A percentile compares a stretch with the other conserved stretches of the same genome.
Evolutionary conservation across 23 tunicate genomes (phyloP).

Genomic region (Styela clava): DNA sequence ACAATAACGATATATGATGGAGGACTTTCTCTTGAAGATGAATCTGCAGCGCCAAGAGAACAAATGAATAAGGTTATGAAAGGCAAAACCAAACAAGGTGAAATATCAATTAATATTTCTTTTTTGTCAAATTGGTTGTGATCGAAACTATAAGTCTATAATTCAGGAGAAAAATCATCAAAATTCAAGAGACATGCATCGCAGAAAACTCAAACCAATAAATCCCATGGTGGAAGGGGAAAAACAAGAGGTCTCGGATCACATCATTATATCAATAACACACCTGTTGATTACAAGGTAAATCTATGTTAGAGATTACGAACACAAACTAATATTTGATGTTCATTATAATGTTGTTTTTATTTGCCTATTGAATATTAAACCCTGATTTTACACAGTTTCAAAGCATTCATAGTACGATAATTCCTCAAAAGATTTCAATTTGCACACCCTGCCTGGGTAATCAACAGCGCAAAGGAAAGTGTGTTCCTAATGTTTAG

Average conservation of each 20-base stretch:
- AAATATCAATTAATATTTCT: too few relatives aligned
- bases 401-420: too few relatives aligned
- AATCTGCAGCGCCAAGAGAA: constrained; percentile 24
- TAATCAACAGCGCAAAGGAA: too few relatives aligned
- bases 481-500: too few relatives aligned
- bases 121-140: too few relatives aligned
- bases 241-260: constrained; percentile 53
- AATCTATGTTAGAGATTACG: not conserved
- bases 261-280: constrained; percentile 72
- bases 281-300: constrained; percentile 88
- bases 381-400: too few relatives aligned
- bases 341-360: too few relatives aligned
- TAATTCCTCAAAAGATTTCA: too few relatives aligned
- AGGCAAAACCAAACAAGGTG: not conserved
- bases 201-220: constrained; percentile 4
- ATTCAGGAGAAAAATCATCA: not conserved
- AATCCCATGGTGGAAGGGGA: constrained; percentile 17
- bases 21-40: constrained; percentile 64
- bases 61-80: not conserved
- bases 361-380: too few relatives aligned
- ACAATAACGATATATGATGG: constrained; percentile 88
- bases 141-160: too few relatives aligned
- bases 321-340: too few relatives aligned
- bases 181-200: not conserved
- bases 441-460: too few relatives aligned